phyloP scores from a whole-genome alignment of 2,113 vertebrate genomes.

The Hemiprocne comata region DNA sequence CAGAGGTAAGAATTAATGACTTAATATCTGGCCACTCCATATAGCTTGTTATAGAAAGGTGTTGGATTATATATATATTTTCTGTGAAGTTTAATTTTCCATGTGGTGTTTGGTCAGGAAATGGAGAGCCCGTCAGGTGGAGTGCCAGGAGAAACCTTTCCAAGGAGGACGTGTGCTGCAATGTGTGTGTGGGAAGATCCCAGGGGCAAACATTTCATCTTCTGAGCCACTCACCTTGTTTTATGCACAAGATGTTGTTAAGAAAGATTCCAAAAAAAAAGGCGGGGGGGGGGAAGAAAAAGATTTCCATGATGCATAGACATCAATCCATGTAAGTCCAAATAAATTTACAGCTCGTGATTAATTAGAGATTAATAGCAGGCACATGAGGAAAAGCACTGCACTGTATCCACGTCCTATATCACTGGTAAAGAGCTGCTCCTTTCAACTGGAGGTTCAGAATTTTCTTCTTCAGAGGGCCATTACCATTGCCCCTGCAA shows the following conservation, averaged over 20 bases:
- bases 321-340: neutral
- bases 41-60: conserved; percentile 3
- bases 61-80: conserved; percentile 53
- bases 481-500: neutral
- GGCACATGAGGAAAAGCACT: neutral
- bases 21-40: conserved; percentile 19
- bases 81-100: conserved; percentile 63
- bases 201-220: neutral
- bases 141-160: conserved; percentile 20
- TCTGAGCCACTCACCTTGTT: neutral
- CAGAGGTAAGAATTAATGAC: conserved; percentile 5
- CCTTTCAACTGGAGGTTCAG: neutral
- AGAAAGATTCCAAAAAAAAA: neutral
- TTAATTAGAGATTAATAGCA: neutral
- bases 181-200: neutral
- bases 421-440: neutral
- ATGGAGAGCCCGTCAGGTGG: neutral
- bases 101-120: conserved; percentile 36
- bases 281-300: neutral
- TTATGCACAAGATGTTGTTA: neutral
- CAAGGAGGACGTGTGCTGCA: neutral
- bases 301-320: neutral
- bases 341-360: neutral
- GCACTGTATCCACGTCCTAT: neutral
- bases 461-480: neutral